A percentile compares a stretch with the other conserved stretches of the same genome.
These are phyloP conservation scores for Takifugu ocellatus DNA, from an alignment of 2,797 vertebrate species.

Conservation along the genomic window DNA sequence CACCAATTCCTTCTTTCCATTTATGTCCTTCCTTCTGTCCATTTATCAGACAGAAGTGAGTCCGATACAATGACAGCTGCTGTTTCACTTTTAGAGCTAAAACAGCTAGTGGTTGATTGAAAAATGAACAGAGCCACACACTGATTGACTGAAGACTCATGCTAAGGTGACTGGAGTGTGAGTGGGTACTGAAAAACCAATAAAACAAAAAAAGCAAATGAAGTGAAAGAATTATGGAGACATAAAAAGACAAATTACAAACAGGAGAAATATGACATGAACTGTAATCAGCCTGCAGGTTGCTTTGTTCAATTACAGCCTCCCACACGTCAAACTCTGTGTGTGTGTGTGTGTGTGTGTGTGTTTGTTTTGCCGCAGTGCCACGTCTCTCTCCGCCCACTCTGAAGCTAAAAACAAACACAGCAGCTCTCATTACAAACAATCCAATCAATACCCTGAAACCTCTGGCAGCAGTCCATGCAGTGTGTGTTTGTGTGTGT, in stretches of 20 bases:
- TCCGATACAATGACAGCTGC: neutral
- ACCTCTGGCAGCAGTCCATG: conserved; percentile 32
- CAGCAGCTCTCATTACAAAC: conserved; percentile 58
- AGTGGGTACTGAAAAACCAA: neutral
- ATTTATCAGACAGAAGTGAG: neutral
- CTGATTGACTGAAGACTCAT: too few species aligned
- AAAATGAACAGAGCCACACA: too few species aligned
- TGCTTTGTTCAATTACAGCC: conserved; percentile 38
- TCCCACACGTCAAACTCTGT: conserved; percentile 25
- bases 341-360: conserved; percentile 11
- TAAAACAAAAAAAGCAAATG: neutral
- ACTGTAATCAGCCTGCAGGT: conserved; percentile 37
- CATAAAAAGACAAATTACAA: neutral
- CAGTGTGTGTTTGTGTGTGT: neutral
- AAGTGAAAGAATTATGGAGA: too few species aligned
- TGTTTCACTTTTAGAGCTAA: neutral
- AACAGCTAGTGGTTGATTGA: neutral
- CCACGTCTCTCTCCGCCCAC: conserved; percentile 58
- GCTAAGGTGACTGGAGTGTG: too few species aligned
- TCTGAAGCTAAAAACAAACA: conserved; percentile 62
- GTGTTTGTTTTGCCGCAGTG: conserved; percentile 48
- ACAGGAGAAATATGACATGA: conserved; percentile 5
- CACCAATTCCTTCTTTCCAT: neutral
- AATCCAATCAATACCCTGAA: conserved; percentile 47
- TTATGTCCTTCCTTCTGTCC: neutral